A percentile compares a stretch with the other conserved stretches of the same genome.
phyloP scores from a whole-genome alignment of 2,113 vertebrate genomes.

The Dermatemys mawii region DNA sequence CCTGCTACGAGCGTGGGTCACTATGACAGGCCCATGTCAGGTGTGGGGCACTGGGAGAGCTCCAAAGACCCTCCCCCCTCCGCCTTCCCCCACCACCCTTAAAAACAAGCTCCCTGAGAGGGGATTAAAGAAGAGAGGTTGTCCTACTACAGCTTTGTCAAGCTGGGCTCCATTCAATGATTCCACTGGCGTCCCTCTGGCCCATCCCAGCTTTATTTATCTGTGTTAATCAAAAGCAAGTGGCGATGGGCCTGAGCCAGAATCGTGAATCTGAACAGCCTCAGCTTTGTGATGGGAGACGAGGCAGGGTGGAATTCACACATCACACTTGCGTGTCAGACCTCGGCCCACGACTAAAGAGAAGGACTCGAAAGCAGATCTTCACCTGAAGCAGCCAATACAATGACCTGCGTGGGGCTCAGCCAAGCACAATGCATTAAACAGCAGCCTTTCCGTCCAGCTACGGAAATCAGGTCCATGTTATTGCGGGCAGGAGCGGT shows the following conservation, averaged over 20 bases:
- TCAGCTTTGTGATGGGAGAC: neutral
- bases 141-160: neutral
- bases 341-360: neutral
- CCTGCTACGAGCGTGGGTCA: neutral
- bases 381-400: neutral
- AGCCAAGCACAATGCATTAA: neutral
- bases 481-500: accelerated
- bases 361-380: neutral
- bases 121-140: neutral
- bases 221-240: no score
- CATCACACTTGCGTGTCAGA: neutral
- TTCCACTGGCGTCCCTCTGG: neutral
- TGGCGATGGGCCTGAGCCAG: no score
- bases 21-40: neutral
- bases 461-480: accelerated
- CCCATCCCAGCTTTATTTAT: no score
- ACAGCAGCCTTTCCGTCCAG: neutral
- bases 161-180: no score
- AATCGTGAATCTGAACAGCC: neutral
- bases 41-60: neutral
- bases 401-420: neutral
- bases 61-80: neutral
- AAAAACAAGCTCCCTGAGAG: neutral
- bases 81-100: no score
- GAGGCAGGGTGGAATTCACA: neutral